Conservation (phyloP, 2,113 vertebrate species). For the Corythoichthys intestinalis region DNA sequence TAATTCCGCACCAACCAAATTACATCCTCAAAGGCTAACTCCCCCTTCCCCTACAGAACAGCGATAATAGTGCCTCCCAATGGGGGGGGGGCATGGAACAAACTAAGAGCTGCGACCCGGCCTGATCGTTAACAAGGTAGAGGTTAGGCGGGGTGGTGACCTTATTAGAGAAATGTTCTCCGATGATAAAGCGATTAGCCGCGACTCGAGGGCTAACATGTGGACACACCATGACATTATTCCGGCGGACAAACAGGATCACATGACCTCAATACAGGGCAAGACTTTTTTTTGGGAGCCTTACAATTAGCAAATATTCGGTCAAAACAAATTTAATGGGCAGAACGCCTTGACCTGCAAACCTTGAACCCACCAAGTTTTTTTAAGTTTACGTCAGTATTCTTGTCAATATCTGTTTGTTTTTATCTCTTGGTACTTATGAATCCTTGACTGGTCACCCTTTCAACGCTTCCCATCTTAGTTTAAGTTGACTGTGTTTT, state of each 20-base stretch:
- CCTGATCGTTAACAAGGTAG: conserved; percentile 76
- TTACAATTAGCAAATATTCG: conserved; percentile 29
- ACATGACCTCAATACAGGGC: background rate
- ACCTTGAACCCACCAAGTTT: background rate
- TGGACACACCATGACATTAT: conserved; percentile 16
- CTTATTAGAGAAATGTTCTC: conserved; percentile 82
- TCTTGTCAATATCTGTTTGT: background rate
- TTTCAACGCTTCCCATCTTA: background rate
- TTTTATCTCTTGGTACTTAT: background rate
- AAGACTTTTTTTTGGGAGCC: background rate
- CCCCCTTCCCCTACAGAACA: conserved; percentile 61
- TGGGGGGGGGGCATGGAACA: conserved; percentile 61
- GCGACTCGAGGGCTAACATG: conserved; percentile 72
- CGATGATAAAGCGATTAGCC: conserved; percentile 92
- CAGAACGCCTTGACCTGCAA: background rate
- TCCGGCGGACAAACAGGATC: background rate
- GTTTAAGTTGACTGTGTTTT: background rate
- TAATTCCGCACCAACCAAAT: conserved; percentile 99
- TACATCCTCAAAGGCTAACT: conserved; percentile 75
- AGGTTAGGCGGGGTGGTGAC: conserved; percentile 78
- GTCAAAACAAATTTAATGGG: background rate
- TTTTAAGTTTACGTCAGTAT: background rate
- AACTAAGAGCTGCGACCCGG: conserved; percentile 81
- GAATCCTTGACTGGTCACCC: background rate
- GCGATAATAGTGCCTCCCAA: conserved; percentile 88